Evolutionary conservation across 2,113 vertebrate species (phyloP).

Genomic region (Elachura formosa): DNA sequence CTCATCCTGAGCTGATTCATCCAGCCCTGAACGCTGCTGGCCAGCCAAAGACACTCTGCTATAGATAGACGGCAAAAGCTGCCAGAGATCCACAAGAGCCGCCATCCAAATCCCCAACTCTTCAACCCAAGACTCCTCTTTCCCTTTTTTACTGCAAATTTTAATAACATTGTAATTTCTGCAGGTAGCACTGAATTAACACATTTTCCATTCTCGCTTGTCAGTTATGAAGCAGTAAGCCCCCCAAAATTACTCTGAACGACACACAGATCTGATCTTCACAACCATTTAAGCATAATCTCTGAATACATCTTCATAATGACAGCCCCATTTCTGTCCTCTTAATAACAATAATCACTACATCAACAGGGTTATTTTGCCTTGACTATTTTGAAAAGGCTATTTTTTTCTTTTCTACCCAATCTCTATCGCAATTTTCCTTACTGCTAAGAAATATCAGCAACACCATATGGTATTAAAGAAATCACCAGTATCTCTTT

Average conservation of each 20-base stretch:
- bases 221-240: slow-evolving; percentile 24
- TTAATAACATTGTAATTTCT: slow-evolving; percentile 7
- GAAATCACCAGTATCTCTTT: neutral
- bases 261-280: slow-evolving; percentile 17
- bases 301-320: slow-evolving; percentile 48
- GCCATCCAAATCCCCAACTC: neutral
- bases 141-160: neutral
- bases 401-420: neutral
- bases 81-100: neutral
- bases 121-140: neutral
- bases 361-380: slow-evolving; percentile 46
- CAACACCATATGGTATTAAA: neutral
- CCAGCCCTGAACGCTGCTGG: neutral
- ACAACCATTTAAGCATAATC: slow-evolving; percentile 47
- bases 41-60: neutral
- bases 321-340: slow-evolving; percentile 52
- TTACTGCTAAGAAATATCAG: slow-evolving; percentile 1
- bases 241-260: slow-evolving; percentile 32
- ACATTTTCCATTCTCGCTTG: neutral
- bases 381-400: slow-evolving; percentile 44
- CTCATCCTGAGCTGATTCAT: neutral
- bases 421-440: slow-evolving; percentile 5
- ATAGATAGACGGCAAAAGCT: neutral
- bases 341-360: slow-evolving; percentile 62
- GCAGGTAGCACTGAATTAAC: slow-evolving; percentile 33